These are phyloP conservation scores for Syrista parreyssii DNA, from an alignment of 2,888 invertebrate genomes.

Conservation along the genomic window DNA sequence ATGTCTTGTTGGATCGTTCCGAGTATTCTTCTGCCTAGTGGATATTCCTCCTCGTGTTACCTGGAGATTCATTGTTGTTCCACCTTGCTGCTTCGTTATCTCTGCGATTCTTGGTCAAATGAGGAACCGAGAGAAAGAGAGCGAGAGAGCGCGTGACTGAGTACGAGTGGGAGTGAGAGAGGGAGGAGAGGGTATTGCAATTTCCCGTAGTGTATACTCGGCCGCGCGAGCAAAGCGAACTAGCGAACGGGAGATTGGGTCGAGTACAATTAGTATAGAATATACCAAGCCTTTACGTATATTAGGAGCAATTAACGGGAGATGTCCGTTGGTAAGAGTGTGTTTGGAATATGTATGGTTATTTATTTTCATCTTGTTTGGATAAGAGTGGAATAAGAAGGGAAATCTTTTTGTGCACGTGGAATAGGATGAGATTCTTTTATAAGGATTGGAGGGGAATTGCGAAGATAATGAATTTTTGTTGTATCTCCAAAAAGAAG, in stretches of 20 bases:
- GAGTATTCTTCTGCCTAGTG: background rate
- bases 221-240: constrained; percentile 13
- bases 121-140: constrained; percentile 21
- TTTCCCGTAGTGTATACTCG: constrained; percentile 13
- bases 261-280: constrained; percentile 25
- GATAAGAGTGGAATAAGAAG: no score
- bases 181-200: constrained; percentile 17
- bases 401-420: background rate
- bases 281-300: constrained; percentile 5
- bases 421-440: background rate
- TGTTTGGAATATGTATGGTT: background rate
- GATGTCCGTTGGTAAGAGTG: background rate
- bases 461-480: background rate
- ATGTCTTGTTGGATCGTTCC: background rate
- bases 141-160: background rate
- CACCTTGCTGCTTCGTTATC: constrained; percentile 48
- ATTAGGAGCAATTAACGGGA: constrained; percentile 14
- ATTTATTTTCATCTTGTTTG: background rate
- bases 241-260: constrained; percentile 22
- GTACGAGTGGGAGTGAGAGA: background rate
- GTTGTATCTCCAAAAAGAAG: no score
- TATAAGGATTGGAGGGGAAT: background rate
- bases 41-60: constrained; percentile 13
- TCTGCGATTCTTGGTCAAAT: constrained; percentile 46
- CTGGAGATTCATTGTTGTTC: constrained; percentile 34